Percentiles rank a stretch among this genome's conserved stretches.
Conservation (phyloP, 2,888 invertebrate species). For the Druceiella hillmani region DNA sequence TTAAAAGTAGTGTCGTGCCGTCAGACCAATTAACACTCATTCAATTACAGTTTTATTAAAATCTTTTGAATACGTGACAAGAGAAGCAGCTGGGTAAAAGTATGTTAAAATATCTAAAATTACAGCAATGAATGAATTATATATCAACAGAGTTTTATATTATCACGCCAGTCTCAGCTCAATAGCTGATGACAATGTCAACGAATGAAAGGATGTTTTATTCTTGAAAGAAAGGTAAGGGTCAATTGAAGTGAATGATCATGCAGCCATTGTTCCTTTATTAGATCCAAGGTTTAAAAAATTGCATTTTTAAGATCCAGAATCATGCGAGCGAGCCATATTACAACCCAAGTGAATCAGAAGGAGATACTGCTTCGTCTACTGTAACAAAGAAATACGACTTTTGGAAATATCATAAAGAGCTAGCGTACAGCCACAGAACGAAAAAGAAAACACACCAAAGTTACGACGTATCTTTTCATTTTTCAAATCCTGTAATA, state of each 20-base stretch:
- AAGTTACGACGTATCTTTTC: constrained; percentile 25
- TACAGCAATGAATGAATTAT: constrained; percentile 28
- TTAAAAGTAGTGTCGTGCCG: too few relatives aligned
- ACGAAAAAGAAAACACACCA: constrained; percentile 26
- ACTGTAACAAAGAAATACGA: constrained; percentile 18
- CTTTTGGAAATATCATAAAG: constrained; percentile 28
- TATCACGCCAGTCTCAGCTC: constrained; percentile 23
- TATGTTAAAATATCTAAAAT: constrained; percentile 27
- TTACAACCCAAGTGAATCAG: constrained; percentile 22
- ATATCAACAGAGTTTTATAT: constrained; percentile 25
- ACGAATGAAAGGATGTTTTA: constrained; percentile 24
- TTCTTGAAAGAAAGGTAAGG: constrained; percentile 25
- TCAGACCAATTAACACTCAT: too few relatives aligned
- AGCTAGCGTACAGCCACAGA: constrained; percentile 24
- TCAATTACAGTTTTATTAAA: constrained; percentile 12
- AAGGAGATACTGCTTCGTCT: constrained; percentile 24
- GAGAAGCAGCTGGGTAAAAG: constrained; percentile 26
- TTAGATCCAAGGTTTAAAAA: constrained; percentile 27
- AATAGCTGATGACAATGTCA: too few relatives aligned
- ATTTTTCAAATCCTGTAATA: constrained; percentile 25
- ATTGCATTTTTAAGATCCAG: constrained; percentile 26
- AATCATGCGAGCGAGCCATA: constrained; percentile 24
- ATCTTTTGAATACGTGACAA: constrained; percentile 24
- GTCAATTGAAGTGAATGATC: constrained; percentile 25
- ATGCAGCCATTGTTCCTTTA: constrained; percentile 22